Evolutionary conservation across 2,888 invertebrate species (phyloP), one percentile per base, ranked within the genome.

Genomic region (Pyrgus malvae): DNA sequence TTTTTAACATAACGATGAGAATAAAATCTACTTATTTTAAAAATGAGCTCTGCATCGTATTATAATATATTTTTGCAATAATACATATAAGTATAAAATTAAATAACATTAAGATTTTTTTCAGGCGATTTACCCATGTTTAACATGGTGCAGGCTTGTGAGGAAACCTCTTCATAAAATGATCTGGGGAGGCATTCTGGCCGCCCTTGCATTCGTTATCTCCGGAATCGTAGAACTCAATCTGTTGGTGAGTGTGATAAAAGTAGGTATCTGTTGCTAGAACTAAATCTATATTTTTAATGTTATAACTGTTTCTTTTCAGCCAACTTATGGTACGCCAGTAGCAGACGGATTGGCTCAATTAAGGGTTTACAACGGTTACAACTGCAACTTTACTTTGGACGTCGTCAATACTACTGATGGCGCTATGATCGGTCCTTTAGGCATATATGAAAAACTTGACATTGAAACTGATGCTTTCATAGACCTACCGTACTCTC

Each of bases 101-200:
- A n/a, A n/a, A n/a, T n/a, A n/a, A n/a, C n/a, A n/a, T n/a, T n/a
- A n/a, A n/a, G n/a, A n/a, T n/a, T n/a, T 12, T 17, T 60, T 80
- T 72, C 68, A 91, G 90, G 88, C 88, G 2, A 91, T 98, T 51
- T 98, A 98, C 78, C 98, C 98, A 0, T 73, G 94, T 0, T 78
- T 98, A 49, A 91, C 91, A 1, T 94, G 94, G 81, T 90, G 95
- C 55, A 91, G 90, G 50, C 69, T 96, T 0, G 80, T 96, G 17
- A 91, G 91, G 49, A 95, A 95, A 50, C 97, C 98, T 0, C 84
- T 98, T 48, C 96, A 97, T 72, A 95, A 97, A 76, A 94, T 99
- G 89, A 93, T 95, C 0, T 91, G 94, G 68, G 99, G 99, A 4
- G 98, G 99, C 35, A 70, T 97, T 14, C 76, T 99, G 1, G 97